Evolutionary conservation across 2,113 vertebrate species (phyloP), one percentile per base, ranked within the genome.

Genomic region (Origma solitaria): DNA sequence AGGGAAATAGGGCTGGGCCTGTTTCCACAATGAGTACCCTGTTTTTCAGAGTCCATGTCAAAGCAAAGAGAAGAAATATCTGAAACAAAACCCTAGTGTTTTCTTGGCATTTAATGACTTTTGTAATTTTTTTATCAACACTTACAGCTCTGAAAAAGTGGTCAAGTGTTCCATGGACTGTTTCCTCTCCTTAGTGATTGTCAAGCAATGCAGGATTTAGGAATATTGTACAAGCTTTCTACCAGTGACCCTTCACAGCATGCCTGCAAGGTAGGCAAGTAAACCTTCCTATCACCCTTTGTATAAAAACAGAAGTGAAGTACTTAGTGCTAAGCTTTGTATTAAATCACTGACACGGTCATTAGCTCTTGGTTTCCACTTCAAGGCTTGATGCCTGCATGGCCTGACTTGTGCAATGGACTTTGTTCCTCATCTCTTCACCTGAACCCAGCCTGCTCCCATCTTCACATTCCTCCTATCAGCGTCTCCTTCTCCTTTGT

Each of bases 111-210:
- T 82, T 80, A 58, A 33, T 92, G 93, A 81, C 73, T 90, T 80
- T 3, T 68, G 27, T 76, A 70, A 54, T 82, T 95, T 62, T 2
- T 13, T 90, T 90, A 75, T 83, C 54, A 80, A 54, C 38, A 78
- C 61, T 62, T 90, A 35, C 54, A 87, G 84, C 92, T 91, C 88
- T 92, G 72, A 58, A 56, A n/a, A 86, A 90, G 69, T 56, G 81
- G 44, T 88, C 31, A 89, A 64, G 64, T 37, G 22, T 82, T 90
- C 44, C 57, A 38, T 0, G 2, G 75, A 15, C 72, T 77, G 9
- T 88, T 92, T 96, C 64, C 53, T 83, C 50, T 96, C 37, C 79
- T 92, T 83, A 77, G 54, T 58, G 61, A 50, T 85, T 96, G 69
- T 70, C 51, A 65, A 68, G 57, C 2, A 1, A 76, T 93, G 72